phyloP scores from a whole-genome alignment of 2,797 vertebrate genomes.

The Scomberomorus guttatus region DNA sequence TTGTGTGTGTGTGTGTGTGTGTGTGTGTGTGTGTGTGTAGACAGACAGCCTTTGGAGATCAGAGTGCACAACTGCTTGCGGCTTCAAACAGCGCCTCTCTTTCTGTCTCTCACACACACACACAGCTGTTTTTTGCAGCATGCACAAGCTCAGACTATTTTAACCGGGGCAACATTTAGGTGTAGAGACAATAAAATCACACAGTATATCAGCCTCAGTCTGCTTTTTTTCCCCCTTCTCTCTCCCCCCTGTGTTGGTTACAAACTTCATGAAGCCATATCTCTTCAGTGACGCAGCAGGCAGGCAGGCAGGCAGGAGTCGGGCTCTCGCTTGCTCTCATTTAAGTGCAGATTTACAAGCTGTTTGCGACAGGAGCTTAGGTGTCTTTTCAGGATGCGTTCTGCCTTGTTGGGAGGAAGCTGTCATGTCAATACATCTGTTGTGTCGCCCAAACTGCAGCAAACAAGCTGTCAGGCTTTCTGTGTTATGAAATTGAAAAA shows the following conservation, averaged over 20 bases:
- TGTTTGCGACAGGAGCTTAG: conserved; percentile 65
- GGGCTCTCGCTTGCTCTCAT: conserved; percentile 72
- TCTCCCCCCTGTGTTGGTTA: conserved; percentile 11
- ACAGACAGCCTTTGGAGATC: conserved; percentile 74
- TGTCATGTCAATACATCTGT: conserved; percentile 67
- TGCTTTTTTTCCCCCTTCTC: conserved; percentile 6
- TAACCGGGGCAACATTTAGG: conserved; percentile 45
- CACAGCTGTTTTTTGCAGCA: conserved; percentile 45
- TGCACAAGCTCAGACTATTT: conserved; percentile 25
- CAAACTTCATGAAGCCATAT: conserved; percentile 76
- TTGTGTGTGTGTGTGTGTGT: conserved; percentile 38
- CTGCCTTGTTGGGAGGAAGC: conserved; percentile 58
- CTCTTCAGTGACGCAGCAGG: conserved; percentile 72
- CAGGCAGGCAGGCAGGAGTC: conserved; percentile 60
- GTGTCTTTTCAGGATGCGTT: conserved; percentile 56
- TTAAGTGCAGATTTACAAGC: conserved; percentile 82
- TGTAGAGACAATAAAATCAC: conserved; percentile 46
- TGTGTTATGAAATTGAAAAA: conserved; percentile 70
- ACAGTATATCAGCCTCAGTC: conserved; percentile 47
- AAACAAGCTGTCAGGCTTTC: conserved; percentile 69
- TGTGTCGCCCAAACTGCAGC: conserved; percentile 60
- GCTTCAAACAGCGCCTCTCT: conserved; percentile 53
- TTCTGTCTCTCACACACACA: conserved; percentile 35
- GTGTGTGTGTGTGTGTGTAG: conserved; percentile 47
- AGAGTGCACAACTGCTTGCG: conserved; percentile 57